These are phyloP conservation scores for Nudaria mundana DNA, from an alignment of 2,888 invertebrate genomes.

Conservation along the genomic window DNA sequence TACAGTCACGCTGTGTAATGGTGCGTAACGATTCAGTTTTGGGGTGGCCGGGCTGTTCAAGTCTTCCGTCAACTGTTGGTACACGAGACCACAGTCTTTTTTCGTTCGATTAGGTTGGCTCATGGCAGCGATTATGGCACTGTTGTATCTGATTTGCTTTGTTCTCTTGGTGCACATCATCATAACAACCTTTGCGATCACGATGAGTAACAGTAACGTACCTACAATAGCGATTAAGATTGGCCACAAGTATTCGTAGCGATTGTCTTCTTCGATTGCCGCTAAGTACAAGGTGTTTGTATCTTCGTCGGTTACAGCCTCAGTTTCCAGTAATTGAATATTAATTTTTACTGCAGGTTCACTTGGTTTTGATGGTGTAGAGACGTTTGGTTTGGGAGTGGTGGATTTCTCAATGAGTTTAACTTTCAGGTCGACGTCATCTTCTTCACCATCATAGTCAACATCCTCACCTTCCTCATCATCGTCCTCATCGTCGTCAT, in stretches of 20 bases:
- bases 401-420: slow-evolving; percentile 56
- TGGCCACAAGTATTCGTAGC: slow-evolving; percentile 80
- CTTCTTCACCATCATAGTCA: slow-evolving; percentile 57
- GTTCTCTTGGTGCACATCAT: slow-evolving; percentile 56
- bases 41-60: slow-evolving; percentile 85
- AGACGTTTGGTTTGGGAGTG: slow-evolving; percentile 23
- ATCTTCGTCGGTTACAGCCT: slow-evolving; percentile 38
- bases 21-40: slow-evolving; percentile 84
- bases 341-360: slow-evolving; percentile 49
- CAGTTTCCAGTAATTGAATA: slow-evolving; percentile 60
- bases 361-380: slow-evolving; percentile 16
- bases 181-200: slow-evolving; percentile 76
- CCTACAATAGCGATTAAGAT: slow-evolving; percentile 81
- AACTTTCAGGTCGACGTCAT: slow-evolving; percentile 65
- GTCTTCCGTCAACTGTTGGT: slow-evolving; percentile 90
- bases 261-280: slow-evolving; percentile 60
- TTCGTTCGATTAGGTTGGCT: slow-evolving; percentile 79
- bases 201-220: slow-evolving; percentile 77
- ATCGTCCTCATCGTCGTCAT: slow-evolving; percentile 44
- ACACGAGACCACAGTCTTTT: slow-evolving; percentile 88
- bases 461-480: slow-evolving; percentile 62
- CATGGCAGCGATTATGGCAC: slow-evolving; percentile 79
- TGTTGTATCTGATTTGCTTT: slow-evolving; percentile 71
- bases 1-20: slow-evolving; percentile 73
- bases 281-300: slow-evolving; percentile 47